phyloP scores from a whole-genome alignment of 2,797 vertebrate genomes.

The Chanos chanos region DNA sequence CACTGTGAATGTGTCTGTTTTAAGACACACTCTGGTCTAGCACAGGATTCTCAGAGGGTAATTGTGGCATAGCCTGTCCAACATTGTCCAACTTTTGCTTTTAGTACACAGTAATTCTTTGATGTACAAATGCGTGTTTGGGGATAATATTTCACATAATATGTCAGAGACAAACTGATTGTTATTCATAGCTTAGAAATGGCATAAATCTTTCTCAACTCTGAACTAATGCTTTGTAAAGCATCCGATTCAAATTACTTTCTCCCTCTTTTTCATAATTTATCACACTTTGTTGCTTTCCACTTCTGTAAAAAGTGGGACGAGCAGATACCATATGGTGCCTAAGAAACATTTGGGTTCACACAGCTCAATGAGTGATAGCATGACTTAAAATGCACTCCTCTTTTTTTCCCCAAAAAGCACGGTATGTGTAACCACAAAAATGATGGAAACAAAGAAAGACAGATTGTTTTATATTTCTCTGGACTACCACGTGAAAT shows the following conservation, averaged over 20 bases:
- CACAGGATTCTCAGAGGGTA: slow-evolving; percentile 43
- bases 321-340: slow-evolving; percentile 13
- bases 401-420: too few species aligned
- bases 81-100: too few species aligned
- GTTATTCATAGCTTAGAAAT: background rate
- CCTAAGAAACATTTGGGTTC: slow-evolving; percentile 28
- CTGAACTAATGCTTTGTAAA: background rate
- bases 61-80: too few species aligned
- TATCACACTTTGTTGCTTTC: slow-evolving; percentile 18
- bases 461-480: too few species aligned
- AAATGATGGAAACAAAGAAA: too few species aligned
- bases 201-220: slow-evolving; percentile 7
- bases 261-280: background rate
- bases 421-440: slow-evolving; percentile 10
- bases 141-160: background rate
- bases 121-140: too few species aligned
- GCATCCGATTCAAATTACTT: background rate
- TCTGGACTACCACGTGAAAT: too few species aligned
- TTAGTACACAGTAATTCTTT: too few species aligned
- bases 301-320: background rate
- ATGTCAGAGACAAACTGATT: slow-evolving; percentile 6
- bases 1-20: too few species aligned
- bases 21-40: too few species aligned
- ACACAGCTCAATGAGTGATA: background rate
- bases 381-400: too few species aligned